Base-by-base conservation (phyloP, 1,140 invertebrate genomes). In the Parapsyche elsis region DNA sequence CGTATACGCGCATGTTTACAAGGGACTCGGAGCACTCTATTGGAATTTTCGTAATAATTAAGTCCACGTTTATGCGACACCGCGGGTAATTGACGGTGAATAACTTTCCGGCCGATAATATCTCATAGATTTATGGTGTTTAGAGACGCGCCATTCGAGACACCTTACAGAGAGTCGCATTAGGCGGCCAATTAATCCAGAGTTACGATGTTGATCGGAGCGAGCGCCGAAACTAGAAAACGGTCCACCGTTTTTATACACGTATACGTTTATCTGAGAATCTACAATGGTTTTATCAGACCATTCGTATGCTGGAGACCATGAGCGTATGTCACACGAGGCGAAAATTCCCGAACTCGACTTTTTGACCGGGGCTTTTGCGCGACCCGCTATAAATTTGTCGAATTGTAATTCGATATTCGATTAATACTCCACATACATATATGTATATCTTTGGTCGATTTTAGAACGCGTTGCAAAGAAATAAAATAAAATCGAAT, bases 131-230 rank as follows among this genome's bases (percentile, higher is more conserved):
- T 67, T 67, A 67, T 67, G 16, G 49, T 53, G 49, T 53, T 12
- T 53, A 53, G 12, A 16, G 16, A 53, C 49, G 49, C 49, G 49
- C 49, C 49, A 16, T 16, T 53, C 49, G 12, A 53, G 44, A 64
- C 26, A 80, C 77, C 70, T 80, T 80, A 82, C 81, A 80, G 45
- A 80, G 76, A 80, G 38, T 61, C 75, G 79, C 81, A 80, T 82
- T 82, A 82, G 79, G 57, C 59, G 71, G 45, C 74, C 79, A 82
- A 82, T 82, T 82, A 82, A 82, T 82, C 81, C 70, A 75, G 71
- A 82, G 79, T 82, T 82, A 82, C 81, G 81, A 82, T 78, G 81
- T 74, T 74, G 46, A 74, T 26, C 70, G 16, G 21, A 44, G 16
- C 64, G 30, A 38, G 30, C 30, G 7, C 30, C 30, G 30, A 38